Evolutionary conservation across 1,140 invertebrate species (phyloP), one percentile per base, ranked within the genome.

Genomic region (Mya arenaria): DNA sequence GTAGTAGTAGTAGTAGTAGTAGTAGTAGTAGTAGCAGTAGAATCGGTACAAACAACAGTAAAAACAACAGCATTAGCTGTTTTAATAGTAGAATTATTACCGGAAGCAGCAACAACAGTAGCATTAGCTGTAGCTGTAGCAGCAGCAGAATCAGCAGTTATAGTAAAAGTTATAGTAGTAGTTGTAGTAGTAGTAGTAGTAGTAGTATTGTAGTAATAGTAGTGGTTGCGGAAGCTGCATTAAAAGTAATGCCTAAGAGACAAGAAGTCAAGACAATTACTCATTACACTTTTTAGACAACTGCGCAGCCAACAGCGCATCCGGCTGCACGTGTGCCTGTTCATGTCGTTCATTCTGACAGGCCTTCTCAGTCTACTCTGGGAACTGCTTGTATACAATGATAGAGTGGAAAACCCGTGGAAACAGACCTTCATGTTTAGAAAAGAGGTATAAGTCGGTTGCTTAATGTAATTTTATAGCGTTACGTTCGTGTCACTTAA

Each of bases 261-360:
- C n/a, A n/a, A n/a, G n/a, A n/a, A n/a, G n/a, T n/a, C n/a, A n/a
- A n/a, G n/a, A n/a, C n/a, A n/a, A n/a, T n/a, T 52, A 19, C 36
- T 65, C 6, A 65, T 4, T 48, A 10, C 23, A 55, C 10, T 28
- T 65, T 66, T 36, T 55, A 91, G 89, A 56, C 83, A 85, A 68
- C 84, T 89, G 19, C 77, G 84, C 1, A 71, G 25, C 30, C 88
- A 88, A 75, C 85, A 91, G 17, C 87, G 91, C 34, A 94, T 95
- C 52, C 92, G 92, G 34, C 90, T 95, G 39, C 94, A 95, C 86
- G 89, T 94, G 69, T 93, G 95, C 85, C 90, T 95, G 32, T 94
- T 95, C 80, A 37, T 92, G 1, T 94, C 94, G 0, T 92, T 95
- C 48, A 87, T 95, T 6, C 25, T 94, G 37, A 94, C 94, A 62